phyloP scores from a whole-genome alignment of 2,113 vertebrate genomes.

The Vireo altiloquus region DNA sequence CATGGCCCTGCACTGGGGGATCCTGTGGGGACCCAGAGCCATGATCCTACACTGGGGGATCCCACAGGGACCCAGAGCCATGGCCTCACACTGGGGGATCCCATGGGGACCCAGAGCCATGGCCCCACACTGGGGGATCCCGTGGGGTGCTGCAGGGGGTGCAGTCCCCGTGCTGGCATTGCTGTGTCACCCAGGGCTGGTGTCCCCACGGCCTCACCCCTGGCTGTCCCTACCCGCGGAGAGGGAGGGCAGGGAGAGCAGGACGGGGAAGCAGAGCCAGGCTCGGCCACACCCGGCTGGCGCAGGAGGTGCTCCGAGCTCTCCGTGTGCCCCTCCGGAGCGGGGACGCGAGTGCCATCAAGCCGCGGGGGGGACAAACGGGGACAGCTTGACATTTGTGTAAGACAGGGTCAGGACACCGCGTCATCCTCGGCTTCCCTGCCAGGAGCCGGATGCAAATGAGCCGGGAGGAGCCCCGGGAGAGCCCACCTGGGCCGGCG shows the following conservation, averaged over 20 bases:
- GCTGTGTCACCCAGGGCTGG: not conserved
- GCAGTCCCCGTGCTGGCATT: not conserved
- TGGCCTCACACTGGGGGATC: not conserved
- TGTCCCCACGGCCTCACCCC: fast-evolving
- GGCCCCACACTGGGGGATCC: not conserved
- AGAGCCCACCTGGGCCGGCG: not conserved
- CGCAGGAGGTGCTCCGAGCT: not conserved
- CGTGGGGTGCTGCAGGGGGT: too few relatives aligned
- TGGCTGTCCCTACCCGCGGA: fast-evolving
- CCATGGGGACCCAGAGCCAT: not conserved
- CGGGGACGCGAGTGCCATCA: not conserved
- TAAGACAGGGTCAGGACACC: slow-evolving; percentile 14
- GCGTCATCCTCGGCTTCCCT: not conserved
- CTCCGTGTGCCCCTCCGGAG: not conserved
- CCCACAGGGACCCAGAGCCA: not conserved
- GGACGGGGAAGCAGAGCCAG: not conserved
- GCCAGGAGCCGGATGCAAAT: not conserved
- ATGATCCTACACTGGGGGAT: too few relatives aligned
- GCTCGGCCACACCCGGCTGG: not conserved
- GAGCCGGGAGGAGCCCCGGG: not conserved
- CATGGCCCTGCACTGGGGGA: too few relatives aligned
- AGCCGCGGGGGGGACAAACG: not conserved
- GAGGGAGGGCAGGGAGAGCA: not conserved
- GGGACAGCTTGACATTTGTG: slow-evolving; percentile 12
- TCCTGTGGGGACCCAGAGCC: too few relatives aligned